Percentiles rank a stretch among this genome's conserved stretches.
Evolutionary conservation across 1,140 invertebrate genomes (phyloP).

Genomic region (Temnothorax longispinosus): DNA sequence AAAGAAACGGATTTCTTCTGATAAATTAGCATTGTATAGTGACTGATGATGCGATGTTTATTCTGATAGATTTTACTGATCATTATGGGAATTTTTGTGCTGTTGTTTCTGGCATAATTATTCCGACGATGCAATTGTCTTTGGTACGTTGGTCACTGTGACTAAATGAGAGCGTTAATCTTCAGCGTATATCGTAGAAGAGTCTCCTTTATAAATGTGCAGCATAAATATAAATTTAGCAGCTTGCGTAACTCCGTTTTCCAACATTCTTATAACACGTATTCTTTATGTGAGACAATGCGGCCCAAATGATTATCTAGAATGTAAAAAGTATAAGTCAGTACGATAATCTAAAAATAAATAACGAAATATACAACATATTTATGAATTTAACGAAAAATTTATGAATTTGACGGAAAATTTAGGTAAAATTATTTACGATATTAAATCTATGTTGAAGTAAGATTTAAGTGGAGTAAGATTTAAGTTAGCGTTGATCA

Average conservation of each 20-base stretch:
- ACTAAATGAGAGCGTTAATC: background rate
- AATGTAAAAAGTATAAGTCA: background rate
- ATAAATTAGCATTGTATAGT: background rate
- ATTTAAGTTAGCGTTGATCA: too few species aligned
- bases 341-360: background rate
- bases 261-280: background rate
- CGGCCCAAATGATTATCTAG: background rate
- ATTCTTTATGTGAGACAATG: background rate
- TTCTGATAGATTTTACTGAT: background rate
- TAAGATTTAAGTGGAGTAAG: too few species aligned
- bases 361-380: background rate
- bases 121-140: background rate
- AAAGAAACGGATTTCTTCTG: background rate
- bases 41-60: background rate
- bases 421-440: background rate
- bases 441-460: background rate
- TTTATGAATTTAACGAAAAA: too few species aligned
- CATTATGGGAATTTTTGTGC: background rate
- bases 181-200: background rate
- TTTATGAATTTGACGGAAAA: too few species aligned
- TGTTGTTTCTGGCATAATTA: background rate
- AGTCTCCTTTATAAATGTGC: background rate
- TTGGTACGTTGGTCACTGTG: background rate
- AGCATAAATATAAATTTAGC: background rate
- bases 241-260: background rate